phyloP scores from a whole-genome alignment of 2,888 invertebrate species.

The Metopia argyrocephala region DNA sequence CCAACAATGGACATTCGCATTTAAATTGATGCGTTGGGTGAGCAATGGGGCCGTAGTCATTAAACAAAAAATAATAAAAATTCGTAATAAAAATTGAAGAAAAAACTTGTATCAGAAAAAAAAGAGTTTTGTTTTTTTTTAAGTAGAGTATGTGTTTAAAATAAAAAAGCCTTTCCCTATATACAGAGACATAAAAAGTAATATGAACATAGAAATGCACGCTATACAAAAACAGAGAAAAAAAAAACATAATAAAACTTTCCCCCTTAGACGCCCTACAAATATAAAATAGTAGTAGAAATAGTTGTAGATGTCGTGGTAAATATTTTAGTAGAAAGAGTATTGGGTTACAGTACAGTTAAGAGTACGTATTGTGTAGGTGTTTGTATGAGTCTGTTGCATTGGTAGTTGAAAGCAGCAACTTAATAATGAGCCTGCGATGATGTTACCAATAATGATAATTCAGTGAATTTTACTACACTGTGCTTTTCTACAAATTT shows the following conservation, averaged over 20 bases:
- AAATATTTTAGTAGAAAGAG: not conserved
- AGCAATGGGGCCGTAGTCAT: constrained; percentile 40
- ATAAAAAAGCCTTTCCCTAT: constrained; percentile 45
- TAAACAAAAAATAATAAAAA: constrained; percentile 35
- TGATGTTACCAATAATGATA: constrained; percentile 11
- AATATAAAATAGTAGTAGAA: not conserved
- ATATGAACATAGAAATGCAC: constrained; percentile 25
- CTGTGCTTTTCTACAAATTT: constrained; percentile 23
- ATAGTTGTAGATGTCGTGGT: not conserved
- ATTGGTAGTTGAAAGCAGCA: constrained; percentile 9
- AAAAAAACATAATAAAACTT: too few relatives aligned
- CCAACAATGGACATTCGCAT: constrained; percentile 46
- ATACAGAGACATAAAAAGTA: constrained; percentile 21
- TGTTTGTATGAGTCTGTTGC: constrained; percentile 20
- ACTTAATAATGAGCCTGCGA: constrained; percentile 15
- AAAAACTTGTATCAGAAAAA: constrained; percentile 35
- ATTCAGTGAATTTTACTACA: constrained; percentile 7
- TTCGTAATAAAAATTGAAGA: constrained; percentile 15
- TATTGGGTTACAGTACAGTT: constrained; percentile 2
- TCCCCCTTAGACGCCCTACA: too few relatives aligned
- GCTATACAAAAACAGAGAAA: constrained; percentile 24
- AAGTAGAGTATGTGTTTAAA: constrained; percentile 51
- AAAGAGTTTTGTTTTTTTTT: too few relatives aligned
- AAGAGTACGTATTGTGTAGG: not conserved
- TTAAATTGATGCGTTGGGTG: constrained; percentile 58